Base-by-base conservation (phyloP, 2,888 invertebrate genomes). In the Ceramica pisi region DNA sequence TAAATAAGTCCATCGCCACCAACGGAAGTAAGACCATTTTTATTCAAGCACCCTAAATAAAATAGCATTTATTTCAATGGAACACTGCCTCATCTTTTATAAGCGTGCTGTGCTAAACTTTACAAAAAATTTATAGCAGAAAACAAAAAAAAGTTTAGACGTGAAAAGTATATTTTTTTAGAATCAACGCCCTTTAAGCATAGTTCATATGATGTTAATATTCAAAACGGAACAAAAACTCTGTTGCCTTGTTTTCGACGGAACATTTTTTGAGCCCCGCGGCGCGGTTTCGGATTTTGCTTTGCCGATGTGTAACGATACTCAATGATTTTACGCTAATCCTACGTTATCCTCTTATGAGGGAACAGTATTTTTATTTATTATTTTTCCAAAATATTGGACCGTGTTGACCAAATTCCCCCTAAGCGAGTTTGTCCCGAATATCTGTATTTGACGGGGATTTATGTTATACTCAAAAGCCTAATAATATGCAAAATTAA, bases 201-300 rank as follows among this genome's bases (percentile, higher is more conserved):
- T 71, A 75, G 69, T 79, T 80, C 70, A 81, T 79, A 72, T 80
- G 35, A 59, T 62, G 50, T 79, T 67, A 82, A 67, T 75, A 76
- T 80, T 80, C 56, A 60, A 66, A 81, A 85, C 77, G 75, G 76
- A 80, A 84, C 80, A 68, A 77, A 80, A 85, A 75, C 70, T 79
- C 60, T 67, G n/a, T 68, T 79, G 82, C 81, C 72, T 80, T 75
- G 77, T 71, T 71, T 65, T 51, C 12, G 44, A 12, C 16, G 26
- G 10, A 73, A 59, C 53, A 31, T 73, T 76, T 74, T 80, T 68
- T 64, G 9, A 61, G 16, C 53, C 81, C 73, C 26, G 59, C 68
- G 68, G 72, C 64, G 56, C 19, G 53, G 61, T 10, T 48, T 44
- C 9, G 19, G 38, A 50, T 69, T 82, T 78, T 56, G 16, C 7